Evolutionary conservation across 2,888 invertebrate species (phyloP), one percentile per base, ranked within the genome.

Genomic region (Parnassius apollo): DNA sequence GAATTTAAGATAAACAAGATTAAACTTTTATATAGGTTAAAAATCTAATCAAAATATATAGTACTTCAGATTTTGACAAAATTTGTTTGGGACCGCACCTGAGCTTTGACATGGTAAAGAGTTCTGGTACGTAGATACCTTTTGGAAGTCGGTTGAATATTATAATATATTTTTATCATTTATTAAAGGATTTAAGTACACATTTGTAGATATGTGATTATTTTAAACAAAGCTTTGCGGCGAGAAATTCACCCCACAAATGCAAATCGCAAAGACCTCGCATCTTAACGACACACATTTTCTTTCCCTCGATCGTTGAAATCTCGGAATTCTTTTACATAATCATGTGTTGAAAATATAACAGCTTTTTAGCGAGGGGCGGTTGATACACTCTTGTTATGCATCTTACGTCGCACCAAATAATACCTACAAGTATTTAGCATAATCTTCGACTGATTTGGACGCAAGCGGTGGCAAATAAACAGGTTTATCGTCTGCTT

Each of bases 301-400:
- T 78, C 82, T 81, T 83, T 81, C 83, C 84, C 82, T 77, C 78
- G 78, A 74, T 78, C 75, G 82, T 71, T 69, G 74, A 81, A 84
- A 85, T 83, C 83, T 83, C 71, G 73, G 83, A 87, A 87, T 91
- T 88, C 86, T 90, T 91, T 91, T 85, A 90, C 90, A 91, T 90
- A 90, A 90, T 91, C 88, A 90, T 86, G 88, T 88, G 90, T 84
- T 88, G 86, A 85, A 88, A 91, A 88, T 86, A 89, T 86, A 90
- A 86, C 89, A 84, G 85, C 83, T 85, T 88, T 86, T 87, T 84
- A 85, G 81, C 77, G 75, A 77, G 84, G 86, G 82, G 79, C 61
- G 67, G 71, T 71, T 85, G 81, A 83, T 86, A 85, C 86, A 85
- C 77, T 82, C 67, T 74, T 71, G 71, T 79, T 84, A 81, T 87